Conservation (phyloP, 2,888 invertebrate species). For the Rhopalosiphum nymphaeae region DNA sequence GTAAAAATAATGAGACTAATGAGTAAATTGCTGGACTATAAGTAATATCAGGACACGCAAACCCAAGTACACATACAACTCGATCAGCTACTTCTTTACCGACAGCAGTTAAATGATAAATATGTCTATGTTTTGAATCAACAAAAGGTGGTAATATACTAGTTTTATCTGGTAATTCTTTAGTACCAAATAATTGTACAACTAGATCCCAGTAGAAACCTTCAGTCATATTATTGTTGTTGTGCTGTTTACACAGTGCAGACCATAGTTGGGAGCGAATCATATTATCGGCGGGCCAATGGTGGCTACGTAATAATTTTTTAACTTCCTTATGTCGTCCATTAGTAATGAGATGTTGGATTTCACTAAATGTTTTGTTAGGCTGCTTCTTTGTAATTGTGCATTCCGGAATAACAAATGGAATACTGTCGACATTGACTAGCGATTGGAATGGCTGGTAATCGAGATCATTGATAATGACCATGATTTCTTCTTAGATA, state of each 20-base stretch:
- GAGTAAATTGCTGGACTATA: conserved; percentile 95
- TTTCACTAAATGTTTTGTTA: conserved; percentile 83
- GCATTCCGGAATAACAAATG: conserved; percentile 73
- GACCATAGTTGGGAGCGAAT: conserved; percentile 90
- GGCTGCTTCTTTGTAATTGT: conserved; percentile 82
- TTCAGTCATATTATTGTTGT: conserved; percentile 83
- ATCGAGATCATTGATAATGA: conserved; percentile 38
- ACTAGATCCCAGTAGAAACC: conserved; percentile 96
- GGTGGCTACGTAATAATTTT: conserved; percentile 84
- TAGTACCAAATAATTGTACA: conserved; percentile 78
- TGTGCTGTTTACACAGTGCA: conserved; percentile 85
- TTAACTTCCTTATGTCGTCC: conserved; percentile 83
- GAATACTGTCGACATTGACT: conserved; percentile 57
- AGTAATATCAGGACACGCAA: conserved; percentile 95
- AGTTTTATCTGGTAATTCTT: conserved; percentile 87
- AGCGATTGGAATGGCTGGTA: conserved; percentile 57
- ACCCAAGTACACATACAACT: conserved; percentile 89
- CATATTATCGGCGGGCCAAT: conserved; percentile 89
- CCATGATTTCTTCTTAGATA: conserved; percentile 44
- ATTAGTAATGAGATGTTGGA: conserved; percentile 80
- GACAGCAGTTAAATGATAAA: conserved; percentile 87
- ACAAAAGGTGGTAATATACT: conserved; percentile 93
- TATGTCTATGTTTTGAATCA: conserved; percentile 88
- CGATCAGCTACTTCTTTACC: conserved; percentile 89
- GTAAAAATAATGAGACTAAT: conserved; percentile 91